These are phyloP conservation scores for Eupeodes luniger DNA, from an alignment of 2,888 invertebrate genomes.

Conservation along the genomic window DNA sequence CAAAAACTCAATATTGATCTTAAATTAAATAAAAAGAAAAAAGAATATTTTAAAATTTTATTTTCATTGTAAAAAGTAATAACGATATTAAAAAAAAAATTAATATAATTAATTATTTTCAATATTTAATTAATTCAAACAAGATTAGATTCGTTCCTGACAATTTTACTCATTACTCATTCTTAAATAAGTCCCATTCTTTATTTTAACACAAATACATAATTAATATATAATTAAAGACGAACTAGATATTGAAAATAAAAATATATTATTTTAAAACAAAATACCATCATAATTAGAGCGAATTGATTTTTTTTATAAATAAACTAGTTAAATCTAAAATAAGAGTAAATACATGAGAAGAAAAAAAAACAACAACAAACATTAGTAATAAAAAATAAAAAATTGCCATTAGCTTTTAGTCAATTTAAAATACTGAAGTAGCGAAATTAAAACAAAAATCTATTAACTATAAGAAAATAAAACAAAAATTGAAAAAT, in stretches of 20 bases:
- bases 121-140: slow-evolving; percentile 31
- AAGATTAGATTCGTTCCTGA: slow-evolving; percentile 67
- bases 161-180: slow-evolving; percentile 56
- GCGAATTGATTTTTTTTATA: slow-evolving; percentile 72
- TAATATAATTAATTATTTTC: slow-evolving; percentile 33
- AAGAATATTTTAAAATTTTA: slow-evolving; percentile 29
- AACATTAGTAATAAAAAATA: slow-evolving; percentile 54
- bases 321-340: slow-evolving; percentile 63
- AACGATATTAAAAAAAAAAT: neutral
- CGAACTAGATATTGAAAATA: slow-evolving; percentile 69
- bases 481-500: slow-evolving; percentile 51
- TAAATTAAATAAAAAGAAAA: slow-evolving; percentile 19
- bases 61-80: slow-evolving; percentile 48
- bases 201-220: slow-evolving; percentile 44
- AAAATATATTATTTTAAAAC: slow-evolving; percentile 33
- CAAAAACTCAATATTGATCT: slow-evolving; percentile 44
- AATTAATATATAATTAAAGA: slow-evolving; percentile 64
- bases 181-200: slow-evolving; percentile 46
- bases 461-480: slow-evolving; percentile 49
- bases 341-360: slow-evolving; percentile 57
- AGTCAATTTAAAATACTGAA: slow-evolving; percentile 74
- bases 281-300: slow-evolving; percentile 57
- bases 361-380: slow-evolving; percentile 30
- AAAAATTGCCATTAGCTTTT: slow-evolving; percentile 76
- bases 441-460: slow-evolving; percentile 55